These are phyloP conservation scores for Dicycla oo DNA, from an alignment of 2,888 invertebrate genomes.

Conservation along the genomic window DNA sequence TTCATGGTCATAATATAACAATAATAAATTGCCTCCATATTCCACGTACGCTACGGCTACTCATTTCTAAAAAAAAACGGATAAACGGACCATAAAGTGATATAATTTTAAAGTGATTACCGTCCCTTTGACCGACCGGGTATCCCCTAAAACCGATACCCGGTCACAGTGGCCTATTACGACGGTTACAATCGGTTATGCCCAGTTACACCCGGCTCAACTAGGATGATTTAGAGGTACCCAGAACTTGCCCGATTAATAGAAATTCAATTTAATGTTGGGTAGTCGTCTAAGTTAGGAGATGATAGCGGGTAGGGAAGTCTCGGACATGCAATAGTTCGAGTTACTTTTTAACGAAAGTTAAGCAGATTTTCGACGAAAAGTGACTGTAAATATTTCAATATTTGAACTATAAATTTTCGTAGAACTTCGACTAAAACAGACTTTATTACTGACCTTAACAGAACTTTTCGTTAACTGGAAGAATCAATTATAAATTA, in stretches of 20 bases:
- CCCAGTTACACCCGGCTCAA: conserved; percentile 69
- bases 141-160: conserved; percentile 63
- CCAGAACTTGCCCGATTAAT: conserved; percentile 74
- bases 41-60: conserved; percentile 2
- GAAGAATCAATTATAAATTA: no score
- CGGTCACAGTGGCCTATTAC: conserved; percentile 56
- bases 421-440: not conserved
- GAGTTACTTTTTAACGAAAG: not conserved
- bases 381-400: not conserved
- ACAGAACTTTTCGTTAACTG: no score
- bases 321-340: no score
- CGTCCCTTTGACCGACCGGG: conserved; percentile 59
- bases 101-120: conserved; percentile 70
- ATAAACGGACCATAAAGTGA: conserved; percentile 54
- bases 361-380: not conserved
- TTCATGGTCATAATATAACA: conserved; percentile 2
- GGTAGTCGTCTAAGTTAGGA: conserved; percentile 9
- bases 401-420: not conserved
- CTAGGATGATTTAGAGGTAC: conserved; percentile 70
- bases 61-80: conserved; percentile 41
- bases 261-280: conserved; percentile 71
- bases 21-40: conserved; percentile 25
- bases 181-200: conserved; percentile 63
- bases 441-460: no score
- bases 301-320: conserved; percentile 14